Base-by-base conservation (phyloP, 2,888 invertebrate genomes). In the Perizoma affinitatum region DNA sequence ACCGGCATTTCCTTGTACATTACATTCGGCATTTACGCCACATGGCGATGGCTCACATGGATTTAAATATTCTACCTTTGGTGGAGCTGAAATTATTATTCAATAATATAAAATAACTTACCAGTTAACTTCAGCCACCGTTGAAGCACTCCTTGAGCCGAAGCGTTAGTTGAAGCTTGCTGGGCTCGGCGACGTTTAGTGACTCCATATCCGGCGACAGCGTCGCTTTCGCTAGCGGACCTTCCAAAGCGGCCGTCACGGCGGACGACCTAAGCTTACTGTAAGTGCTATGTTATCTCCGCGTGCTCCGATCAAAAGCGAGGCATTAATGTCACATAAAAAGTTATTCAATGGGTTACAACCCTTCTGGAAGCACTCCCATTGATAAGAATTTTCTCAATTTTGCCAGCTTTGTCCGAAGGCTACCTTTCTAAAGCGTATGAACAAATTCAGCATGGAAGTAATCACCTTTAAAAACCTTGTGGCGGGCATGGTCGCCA, bases 11-110 rank as follows among this genome's bases (percentile, higher is more conserved):
- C 95, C 95, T 84, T 95, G 94, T 76, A 95, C 95, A 80, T 94
- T 93, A 80, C 96, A 96, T 69, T 94, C 93, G n/a, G 96, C 95
- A 83, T 96, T 96, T 41, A 93, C 82, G 67, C 95, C 95, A 84
- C 95, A 95, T 63, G 95, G 95, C 46, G 94, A 93, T 61, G 94
- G 94, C 68, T 93, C 91, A 77, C 95, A 95, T 58, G 95, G 95
- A 73, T 91, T 91, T 77, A 92, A 79, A 77, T 85, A 88, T 82
- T 92, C 92, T 73, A 81, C 72, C 76, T 82, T 80, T 76, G 82
- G 78, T 57, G 88, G 85, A 84, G 84, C 92, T 92, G 92, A 90
- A 92, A 92, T 80, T 73, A 80, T 77, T 76, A 81, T 80, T 71
- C 70, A 79, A 78, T 74, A 79, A 60, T 70, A 81, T 86, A 69